Evolutionary conservation across 2,797 vertebrate genomes (phyloP).

Genomic region (Pteronotus mesoamericanus): DNA sequence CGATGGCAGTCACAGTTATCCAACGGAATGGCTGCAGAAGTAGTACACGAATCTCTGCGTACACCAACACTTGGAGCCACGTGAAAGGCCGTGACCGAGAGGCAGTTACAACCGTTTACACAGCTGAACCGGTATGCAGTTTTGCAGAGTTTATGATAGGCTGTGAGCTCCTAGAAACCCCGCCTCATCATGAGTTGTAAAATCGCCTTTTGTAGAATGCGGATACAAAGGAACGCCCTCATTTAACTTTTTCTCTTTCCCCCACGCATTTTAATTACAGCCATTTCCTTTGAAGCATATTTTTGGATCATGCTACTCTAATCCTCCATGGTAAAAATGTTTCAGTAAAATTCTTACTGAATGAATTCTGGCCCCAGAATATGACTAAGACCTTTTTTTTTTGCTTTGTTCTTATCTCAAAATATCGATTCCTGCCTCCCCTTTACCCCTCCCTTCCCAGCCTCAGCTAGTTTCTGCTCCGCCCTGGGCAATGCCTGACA

Average conservation of each 20-base stretch:
- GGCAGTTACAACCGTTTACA: not conserved
- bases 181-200: not conserved
- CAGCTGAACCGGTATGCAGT: not conserved
- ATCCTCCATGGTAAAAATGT: constrained; percentile 5
- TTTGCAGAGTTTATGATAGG: not conserved
- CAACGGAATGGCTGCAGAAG: not conserved
- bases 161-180: not conserved
- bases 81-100: not conserved
- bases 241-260: not conserved
- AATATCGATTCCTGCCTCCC: not conserved
- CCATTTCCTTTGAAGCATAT: not conserved
- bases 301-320: constrained; percentile 36
- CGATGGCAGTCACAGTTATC: not conserved
- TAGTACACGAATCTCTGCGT: not conserved
- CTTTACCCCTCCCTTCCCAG: not conserved
- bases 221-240: not conserved
- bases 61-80: not conserved
- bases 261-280: constrained; percentile 42
- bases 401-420: not conserved
- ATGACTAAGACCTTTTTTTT: not conserved
- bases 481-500: not conserved
- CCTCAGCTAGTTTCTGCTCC: accelerated
- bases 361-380: constrained; percentile 9
- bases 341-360: not conserved
- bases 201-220: not conserved